These are phyloP conservation scores for Sapayoa aenigma DNA, from an alignment of 2,113 vertebrate species.

Conservation along the genomic window DNA sequence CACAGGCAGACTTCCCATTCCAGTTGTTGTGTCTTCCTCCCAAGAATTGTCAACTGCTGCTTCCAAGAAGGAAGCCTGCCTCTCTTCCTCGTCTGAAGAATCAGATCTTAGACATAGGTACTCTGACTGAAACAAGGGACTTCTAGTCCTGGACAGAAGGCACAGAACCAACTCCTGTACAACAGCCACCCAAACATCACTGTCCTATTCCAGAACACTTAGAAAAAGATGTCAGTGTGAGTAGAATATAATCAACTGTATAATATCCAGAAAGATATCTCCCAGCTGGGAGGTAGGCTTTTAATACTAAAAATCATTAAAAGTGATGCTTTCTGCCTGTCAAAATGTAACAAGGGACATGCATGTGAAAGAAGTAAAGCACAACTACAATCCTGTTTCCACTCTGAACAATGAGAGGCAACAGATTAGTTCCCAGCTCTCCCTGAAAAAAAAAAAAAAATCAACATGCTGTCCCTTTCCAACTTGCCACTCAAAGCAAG, in stretches of 20 bases:
- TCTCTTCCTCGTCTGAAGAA: not conserved
- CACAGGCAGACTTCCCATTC: not conserved
- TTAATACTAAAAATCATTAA: not conserved
- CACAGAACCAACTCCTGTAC: not conserved
- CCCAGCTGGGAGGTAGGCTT: not conserved
- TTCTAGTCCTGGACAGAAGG: not conserved
- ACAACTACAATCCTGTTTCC: not conserved
- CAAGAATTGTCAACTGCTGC: not conserved
- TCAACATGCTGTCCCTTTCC: not conserved
- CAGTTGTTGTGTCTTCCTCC: not conserved
- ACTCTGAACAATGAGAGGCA: not conserved
- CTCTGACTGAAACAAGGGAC: not conserved
- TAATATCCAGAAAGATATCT: not conserved
- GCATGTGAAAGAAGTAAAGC: not conserved
- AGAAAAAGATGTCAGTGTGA: not conserved
- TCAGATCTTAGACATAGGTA: not conserved
- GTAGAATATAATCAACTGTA: not conserved
- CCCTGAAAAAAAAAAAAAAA: not conserved
- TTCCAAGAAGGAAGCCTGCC: not conserved
- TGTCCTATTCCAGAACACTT: not conserved
- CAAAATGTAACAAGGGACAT: not conserved
- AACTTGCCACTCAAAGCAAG: not conserved
- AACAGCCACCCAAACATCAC: not conserved
- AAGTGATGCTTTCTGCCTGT: not conserved
- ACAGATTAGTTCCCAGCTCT: too few species aligned